Evolutionary conservation across 53 echinoderm and acorn worm species (phyloP).

Genomic region (Paracentrotus lividus): DNA sequence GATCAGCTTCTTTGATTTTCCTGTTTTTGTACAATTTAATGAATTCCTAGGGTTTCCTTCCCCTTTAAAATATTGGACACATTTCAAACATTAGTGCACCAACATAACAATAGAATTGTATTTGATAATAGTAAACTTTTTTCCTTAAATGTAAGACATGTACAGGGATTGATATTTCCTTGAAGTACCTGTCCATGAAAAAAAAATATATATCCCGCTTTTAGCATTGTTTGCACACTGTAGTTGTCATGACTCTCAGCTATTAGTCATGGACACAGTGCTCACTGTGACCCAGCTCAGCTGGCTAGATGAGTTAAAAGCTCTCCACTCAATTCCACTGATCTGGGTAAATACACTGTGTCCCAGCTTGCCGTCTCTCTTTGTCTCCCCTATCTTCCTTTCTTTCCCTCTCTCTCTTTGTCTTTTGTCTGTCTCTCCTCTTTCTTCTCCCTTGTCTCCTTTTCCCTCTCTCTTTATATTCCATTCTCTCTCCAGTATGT

Average conservation of each 20-base stretch:
- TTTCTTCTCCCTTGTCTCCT: not conserved
- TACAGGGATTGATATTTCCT: constrained; percentile 20
- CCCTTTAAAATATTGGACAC: too few species aligned
- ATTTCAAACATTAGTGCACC: too few species aligned
- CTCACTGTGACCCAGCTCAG: constrained; percentile 3
- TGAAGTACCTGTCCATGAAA: not conserved
- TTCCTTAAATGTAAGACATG: too few species aligned
- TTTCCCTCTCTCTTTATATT: not conserved
- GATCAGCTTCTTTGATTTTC: too few species aligned
- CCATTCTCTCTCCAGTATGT: not conserved
- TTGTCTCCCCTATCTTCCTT: too few species aligned
- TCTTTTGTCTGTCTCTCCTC: not conserved
- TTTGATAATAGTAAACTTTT: too few species aligned
- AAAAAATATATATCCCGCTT: not conserved
- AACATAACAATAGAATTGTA: too few species aligned
- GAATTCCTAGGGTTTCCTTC: too few species aligned
- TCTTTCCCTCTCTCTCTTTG: not conserved
- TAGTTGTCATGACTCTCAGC: constrained; percentile 49
- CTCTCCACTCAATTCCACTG: constrained; percentile 42
- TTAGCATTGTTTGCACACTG: constrained; percentile 47
- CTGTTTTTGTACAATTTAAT: too few species aligned
- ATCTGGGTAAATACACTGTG: constrained; percentile 29
- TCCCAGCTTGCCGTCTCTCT: constrained; percentile 23
- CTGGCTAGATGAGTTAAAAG: constrained; percentile 47
- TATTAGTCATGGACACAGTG: constrained; percentile 34